Evolutionary conservation across 2,888 invertebrate genomes (phyloP), one percentile per base, ranked within the genome.

Genomic region (Patella ulyssiponensis): DNA sequence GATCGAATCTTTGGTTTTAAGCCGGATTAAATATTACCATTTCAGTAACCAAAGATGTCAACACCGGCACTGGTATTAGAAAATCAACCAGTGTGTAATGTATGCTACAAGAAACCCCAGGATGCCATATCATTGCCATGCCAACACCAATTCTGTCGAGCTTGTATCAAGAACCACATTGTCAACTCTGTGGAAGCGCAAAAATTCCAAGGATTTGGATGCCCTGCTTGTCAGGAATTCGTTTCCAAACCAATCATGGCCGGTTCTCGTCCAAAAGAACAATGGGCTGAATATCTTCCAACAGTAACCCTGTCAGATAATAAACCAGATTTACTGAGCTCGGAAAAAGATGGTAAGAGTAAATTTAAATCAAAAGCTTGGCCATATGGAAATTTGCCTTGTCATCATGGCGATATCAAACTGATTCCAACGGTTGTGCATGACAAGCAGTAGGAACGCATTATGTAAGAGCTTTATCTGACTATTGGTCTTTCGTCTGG

Each of bases 281-380:
- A 64, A 64, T 64, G 64, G 64, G 20, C 64, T 20, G 64, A 64
- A 23, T 64, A 64, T 64, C 64, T 64, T 12, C 64, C 64, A 23
- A 64, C 64, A 12, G 64, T 64, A 3, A 12, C 20, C 15, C 23
- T 64, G 9, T 64, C 64, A 23, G 23, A 64, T 64, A n/a, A 23
- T 23, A 64, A 64, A 64, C 64, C 64, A 12, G 64, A 64, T 20
- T 23, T 64, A 12, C 23, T 64, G 20, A 23, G 20, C 3, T 11
- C 20, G 1, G 20, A 64, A 14, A 64, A 64, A 12, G 64, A 64
- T 14, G 64, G 64, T 64, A 64, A 64, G 64, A 64, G 44, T 44
- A 44, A 44, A 44, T 44, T 44, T 44, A 44, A 44, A 9, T 44
- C 44, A 44, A 44, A 9, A 44, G 44, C 44, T 44, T 44, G 44